Evolutionary conservation across 2,113 vertebrate species (phyloP).

Genomic region (Macquaria ambigua): DNA sequence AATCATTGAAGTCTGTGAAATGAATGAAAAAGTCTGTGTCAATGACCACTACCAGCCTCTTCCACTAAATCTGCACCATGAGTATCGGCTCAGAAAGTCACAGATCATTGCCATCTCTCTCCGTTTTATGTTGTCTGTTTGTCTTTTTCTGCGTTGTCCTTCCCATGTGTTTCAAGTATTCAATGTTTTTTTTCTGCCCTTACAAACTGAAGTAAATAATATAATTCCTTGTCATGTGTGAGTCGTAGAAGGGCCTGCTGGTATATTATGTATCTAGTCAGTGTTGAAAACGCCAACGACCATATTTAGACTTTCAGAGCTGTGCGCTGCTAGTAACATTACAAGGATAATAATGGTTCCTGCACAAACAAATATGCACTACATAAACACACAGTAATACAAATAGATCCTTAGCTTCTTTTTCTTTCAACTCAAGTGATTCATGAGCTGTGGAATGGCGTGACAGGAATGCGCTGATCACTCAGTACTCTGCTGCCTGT

Average conservation of each 20-base stretch:
- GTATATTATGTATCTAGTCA: neutral
- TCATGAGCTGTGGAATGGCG: slow-evolving; percentile 69
- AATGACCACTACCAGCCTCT: neutral
- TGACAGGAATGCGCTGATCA: slow-evolving; percentile 79
- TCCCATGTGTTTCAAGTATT: neutral
- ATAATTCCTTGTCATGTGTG: neutral
- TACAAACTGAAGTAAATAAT: slow-evolving; percentile 1
- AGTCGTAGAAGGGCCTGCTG: neutral
- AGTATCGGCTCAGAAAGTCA: neutral
- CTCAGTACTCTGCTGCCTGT: slow-evolving; percentile 55
- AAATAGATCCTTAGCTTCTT: slow-evolving; percentile 53
- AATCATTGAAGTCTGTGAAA: no score
- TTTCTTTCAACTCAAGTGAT: slow-evolving; percentile 61
- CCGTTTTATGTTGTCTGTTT: neutral
- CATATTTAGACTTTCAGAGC: slow-evolving; percentile 44
- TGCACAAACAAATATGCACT: slow-evolving; percentile 36
- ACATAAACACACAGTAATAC: slow-evolving; percentile 33
- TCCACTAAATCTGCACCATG: neutral
- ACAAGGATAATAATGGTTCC: slow-evolving; percentile 29
- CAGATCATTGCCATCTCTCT: neutral
- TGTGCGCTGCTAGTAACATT: slow-evolving; percentile 4
- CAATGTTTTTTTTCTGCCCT: neutral
- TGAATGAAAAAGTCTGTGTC: no score
- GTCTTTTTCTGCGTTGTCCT: neutral
- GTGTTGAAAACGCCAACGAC: slow-evolving; percentile 17